Conservation (phyloP, 1,140 invertebrate genomes). For the Drosophila pseudoananassae region DNA sequence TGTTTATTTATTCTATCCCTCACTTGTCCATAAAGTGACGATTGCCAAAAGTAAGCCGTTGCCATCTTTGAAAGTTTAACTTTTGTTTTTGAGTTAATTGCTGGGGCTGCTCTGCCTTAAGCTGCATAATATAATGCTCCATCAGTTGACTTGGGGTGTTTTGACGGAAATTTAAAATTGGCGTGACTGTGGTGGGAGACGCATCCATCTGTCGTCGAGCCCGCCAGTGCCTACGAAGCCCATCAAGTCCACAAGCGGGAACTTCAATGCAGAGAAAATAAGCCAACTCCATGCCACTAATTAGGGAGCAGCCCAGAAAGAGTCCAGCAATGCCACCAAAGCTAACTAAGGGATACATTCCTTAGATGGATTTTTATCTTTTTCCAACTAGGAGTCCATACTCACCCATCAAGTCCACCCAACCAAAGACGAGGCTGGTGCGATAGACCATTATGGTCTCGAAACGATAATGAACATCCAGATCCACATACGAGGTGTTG, state of each 20-base stretch:
- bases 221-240: background rate
- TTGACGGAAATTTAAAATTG: constrained; percentile 48
- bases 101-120: constrained; percentile 46
- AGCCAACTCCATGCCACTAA: constrained; percentile 89
- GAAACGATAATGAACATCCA: constrained; percentile 76
- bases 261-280: constrained; percentile 88
- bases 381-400: background rate
- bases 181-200: constrained; percentile 24
- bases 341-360: constrained; percentile 85
- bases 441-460: constrained; percentile 79
- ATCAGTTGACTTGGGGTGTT: constrained; percentile 54
- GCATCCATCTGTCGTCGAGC: background rate
- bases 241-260: constrained; percentile 53
- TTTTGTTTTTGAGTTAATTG: constrained; percentile 19
- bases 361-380: too few species aligned
- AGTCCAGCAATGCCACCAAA: constrained; percentile 90
- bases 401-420: constrained; percentile 82
- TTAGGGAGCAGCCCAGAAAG: constrained; percentile 89
- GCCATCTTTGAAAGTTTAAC: constrained; percentile 59
- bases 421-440: constrained; percentile 76
- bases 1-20: background rate
- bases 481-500: constrained; percentile 71
- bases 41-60: constrained; percentile 22
- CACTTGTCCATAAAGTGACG: background rate
- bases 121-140: constrained; percentile 66